Evolutionary conservation across 2,797 vertebrate species (phyloP).

Genomic region (Gallinago nigripennis): DNA sequence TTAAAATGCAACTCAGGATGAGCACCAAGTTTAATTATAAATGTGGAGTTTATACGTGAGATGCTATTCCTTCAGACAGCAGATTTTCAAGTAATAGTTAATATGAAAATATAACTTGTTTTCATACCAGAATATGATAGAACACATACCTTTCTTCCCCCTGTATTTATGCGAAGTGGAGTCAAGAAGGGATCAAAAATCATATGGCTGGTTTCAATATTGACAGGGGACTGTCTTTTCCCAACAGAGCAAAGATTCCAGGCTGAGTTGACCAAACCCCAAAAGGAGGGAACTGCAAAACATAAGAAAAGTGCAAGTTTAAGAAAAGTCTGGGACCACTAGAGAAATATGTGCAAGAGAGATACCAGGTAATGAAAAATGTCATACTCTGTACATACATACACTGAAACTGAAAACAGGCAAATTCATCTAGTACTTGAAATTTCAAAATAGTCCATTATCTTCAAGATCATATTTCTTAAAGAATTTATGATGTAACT

Average conservation of each 20-base stretch:
- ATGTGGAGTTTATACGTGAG: neutral
- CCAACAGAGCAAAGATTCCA: conserved; percentile 99
- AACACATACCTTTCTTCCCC: conserved; percentile 91
- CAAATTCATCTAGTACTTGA: neutral
- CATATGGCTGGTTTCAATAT: conserved; percentile 99
- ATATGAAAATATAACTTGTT: neutral
- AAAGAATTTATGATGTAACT: neutral
- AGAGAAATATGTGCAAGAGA: neutral
- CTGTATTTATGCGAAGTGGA: conserved; percentile 94
- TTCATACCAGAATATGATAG: neutral
- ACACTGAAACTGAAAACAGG: neutral
- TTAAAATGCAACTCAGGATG: neutral
- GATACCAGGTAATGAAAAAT: neutral
- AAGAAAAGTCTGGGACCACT: neutral
- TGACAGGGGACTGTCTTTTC: conserved; percentile 96
- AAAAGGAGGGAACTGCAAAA: conserved; percentile 94
- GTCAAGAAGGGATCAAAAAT: conserved; percentile 98
- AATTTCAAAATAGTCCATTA: neutral
- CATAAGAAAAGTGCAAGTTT: neutral
- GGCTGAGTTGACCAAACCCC: conserved; percentile 98
- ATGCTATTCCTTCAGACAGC: neutral
- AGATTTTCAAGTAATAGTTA: neutral
- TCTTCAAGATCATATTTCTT: neutral
- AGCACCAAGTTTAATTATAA: neutral
- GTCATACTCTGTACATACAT: neutral